Percentiles rank a stretch among this genome's conserved stretches.
Evolutionary conservation across 2,113 vertebrate genomes (phyloP).

Genomic region (Triplophysa tibetana): DNA sequence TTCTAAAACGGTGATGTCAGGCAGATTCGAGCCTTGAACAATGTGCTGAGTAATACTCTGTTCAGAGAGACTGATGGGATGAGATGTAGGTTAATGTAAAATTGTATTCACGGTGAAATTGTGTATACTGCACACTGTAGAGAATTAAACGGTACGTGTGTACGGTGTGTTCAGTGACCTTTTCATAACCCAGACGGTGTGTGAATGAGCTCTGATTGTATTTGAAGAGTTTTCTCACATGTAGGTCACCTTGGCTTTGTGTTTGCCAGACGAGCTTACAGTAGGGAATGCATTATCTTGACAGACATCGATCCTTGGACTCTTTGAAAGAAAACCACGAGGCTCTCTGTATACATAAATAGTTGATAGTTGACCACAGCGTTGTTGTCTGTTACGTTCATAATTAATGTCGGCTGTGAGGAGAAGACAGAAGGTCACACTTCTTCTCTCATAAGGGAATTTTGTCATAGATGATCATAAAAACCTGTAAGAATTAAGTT

Average conservation of each 20-base stretch:
- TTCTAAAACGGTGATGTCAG: neutral
- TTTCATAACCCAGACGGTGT: slow-evolving; percentile 36
- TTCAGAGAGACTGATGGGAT: too few species aligned
- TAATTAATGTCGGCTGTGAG: slow-evolving; percentile 30
- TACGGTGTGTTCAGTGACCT: slow-evolving; percentile 24
- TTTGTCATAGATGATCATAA: neutral
- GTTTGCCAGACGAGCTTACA: slow-evolving; percentile 1
- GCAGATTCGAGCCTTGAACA: neutral
- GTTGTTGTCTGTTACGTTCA: slow-evolving; percentile 25
- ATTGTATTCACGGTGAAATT: too few species aligned
- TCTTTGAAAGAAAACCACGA: slow-evolving; percentile 3
- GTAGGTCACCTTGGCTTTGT: slow-evolving; percentile 29
- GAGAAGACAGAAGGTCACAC: slow-evolving; percentile 12
- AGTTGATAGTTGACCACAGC: neutral
- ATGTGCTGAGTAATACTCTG: neutral
- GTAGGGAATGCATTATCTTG: slow-evolving; percentile 19
- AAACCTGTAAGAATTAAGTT: neutral
- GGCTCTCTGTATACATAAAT: slow-evolving; percentile 21
- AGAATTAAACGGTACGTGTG: too few species aligned
- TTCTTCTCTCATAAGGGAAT: neutral
- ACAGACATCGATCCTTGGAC: slow-evolving; percentile 7
- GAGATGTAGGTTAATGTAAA: too few species aligned
- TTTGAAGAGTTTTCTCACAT: neutral
- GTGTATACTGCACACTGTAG: too few species aligned
- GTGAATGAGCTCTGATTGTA: neutral